phyloP scores from a whole-genome alignment of 1,140 invertebrate species.

The Drosophila mayri region DNA sequence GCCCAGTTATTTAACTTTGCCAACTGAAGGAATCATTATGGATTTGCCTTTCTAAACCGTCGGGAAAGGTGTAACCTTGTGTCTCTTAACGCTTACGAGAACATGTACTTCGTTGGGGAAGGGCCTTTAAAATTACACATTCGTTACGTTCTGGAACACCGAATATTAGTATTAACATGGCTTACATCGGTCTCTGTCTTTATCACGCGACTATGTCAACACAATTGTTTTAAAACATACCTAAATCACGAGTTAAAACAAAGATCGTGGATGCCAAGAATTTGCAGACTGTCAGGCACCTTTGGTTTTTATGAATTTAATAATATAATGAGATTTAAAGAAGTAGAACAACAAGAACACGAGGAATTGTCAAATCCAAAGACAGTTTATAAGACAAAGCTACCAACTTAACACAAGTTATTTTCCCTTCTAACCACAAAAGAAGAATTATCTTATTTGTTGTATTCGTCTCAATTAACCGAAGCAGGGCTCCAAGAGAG shows the following conservation, averaged over 20 bases:
- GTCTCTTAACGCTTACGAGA: not conserved
- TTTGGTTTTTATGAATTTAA: slow-evolving; percentile 17
- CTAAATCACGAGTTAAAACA: not conserved
- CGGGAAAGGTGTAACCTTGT: slow-evolving; percentile 47
- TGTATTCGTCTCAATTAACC: not conserved
- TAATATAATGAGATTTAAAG: slow-evolving; percentile 1
- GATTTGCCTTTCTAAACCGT: slow-evolving; percentile 55
- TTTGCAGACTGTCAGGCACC: not conserved
- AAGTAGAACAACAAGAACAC: not conserved
- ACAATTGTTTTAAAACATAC: not conserved
- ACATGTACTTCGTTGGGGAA: not conserved
- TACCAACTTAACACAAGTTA: not conserved
- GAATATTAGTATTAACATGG: not conserved
- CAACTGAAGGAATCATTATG: slow-evolving; percentile 23
- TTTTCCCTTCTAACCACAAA: not conserved
- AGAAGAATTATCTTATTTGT: not conserved
- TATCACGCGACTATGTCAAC: not conserved
- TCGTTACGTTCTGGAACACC: not conserved
- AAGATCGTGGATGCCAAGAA: too few relatives aligned
- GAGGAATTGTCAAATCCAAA: not conserved
- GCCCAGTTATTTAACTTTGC: slow-evolving; percentile 1
- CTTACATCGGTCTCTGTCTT: slow-evolving; percentile 4
- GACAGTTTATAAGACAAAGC: not conserved
- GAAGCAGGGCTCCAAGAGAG: not conserved
- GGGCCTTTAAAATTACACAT: not conserved